Conservation (phyloP, 2,888 invertebrate genomes). For the Mongoloraphidia duomilia region DNA sequence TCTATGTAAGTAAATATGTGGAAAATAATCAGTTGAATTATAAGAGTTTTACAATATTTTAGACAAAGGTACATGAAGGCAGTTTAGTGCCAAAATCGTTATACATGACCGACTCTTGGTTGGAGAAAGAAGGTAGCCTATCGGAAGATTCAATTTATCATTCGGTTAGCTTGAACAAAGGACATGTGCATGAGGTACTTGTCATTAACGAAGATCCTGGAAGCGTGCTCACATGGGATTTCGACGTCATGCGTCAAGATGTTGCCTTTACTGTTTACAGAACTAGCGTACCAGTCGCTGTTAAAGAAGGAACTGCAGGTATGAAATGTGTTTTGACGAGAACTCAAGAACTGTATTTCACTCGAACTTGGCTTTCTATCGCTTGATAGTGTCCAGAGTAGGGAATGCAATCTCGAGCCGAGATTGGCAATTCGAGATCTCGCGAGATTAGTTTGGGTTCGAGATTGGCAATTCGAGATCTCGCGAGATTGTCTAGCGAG, state of each 20-base stretch:
- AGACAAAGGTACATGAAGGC: slow-evolving; percentile 76
- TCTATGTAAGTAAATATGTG: too few relatives aligned
- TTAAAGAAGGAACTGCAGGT: slow-evolving; percentile 10
- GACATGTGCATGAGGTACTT: slow-evolving; percentile 61
- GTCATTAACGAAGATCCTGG: slow-evolving; percentile 71
- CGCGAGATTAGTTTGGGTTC: too few relatives aligned
- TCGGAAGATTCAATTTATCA: slow-evolving; percentile 38
- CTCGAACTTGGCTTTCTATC: too few relatives aligned
- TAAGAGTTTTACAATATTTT: slow-evolving; percentile 6
- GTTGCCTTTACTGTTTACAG: slow-evolving; percentile 66
- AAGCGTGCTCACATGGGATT: slow-evolving; percentile 91
- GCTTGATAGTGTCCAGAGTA: too few relatives aligned
- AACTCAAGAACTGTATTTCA: too few relatives aligned
- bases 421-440: too few relatives aligned
- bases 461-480: too few relatives aligned
- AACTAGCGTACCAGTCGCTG: slow-evolving; percentile 22
- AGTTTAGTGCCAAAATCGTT: slow-evolving; percentile 78
- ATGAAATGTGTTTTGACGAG: slow-evolving; percentile 2
- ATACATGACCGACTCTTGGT: slow-evolving; percentile 50
- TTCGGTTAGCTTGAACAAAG: slow-evolving; percentile 50
- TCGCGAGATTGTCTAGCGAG: too few relatives aligned
- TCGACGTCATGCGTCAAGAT: slow-evolving; percentile 83
- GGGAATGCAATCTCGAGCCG: too few relatives aligned
- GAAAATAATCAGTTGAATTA: too few relatives aligned
- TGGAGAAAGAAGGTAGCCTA: slow-evolving; percentile 29